These are phyloP conservation scores for Onychomys leucogaster DNA, from an alignment of 2,797 vertebrate genomes.

Conservation along the genomic window DNA sequence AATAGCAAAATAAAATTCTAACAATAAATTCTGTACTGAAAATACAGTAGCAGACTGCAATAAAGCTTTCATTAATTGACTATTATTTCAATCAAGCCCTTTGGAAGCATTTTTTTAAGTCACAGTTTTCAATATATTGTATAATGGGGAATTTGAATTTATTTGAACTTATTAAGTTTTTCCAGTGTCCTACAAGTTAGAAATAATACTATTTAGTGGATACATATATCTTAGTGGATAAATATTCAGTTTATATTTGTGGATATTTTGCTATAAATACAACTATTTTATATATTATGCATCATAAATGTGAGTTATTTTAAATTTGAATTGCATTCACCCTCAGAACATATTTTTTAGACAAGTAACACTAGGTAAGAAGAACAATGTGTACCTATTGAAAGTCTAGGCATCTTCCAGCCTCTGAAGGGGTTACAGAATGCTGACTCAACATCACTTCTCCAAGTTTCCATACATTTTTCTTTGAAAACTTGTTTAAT, in stretches of 20 bases:
- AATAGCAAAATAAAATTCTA: not conserved
- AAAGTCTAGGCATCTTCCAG: not conserved
- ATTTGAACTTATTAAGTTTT: not conserved
- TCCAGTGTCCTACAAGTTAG: not conserved
- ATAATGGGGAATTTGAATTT: not conserved
- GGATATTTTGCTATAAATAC: not conserved
- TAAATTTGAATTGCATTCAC: not conserved
- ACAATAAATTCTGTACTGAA: conserved; percentile 21
- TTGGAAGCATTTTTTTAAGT: not conserved
- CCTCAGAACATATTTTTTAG: not conserved
- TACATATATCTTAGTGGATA: not conserved
- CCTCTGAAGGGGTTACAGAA: not conserved
- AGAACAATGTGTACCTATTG: not conserved
- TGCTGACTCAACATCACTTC: not conserved
- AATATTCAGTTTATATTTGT: not conserved
- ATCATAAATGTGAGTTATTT: not conserved
- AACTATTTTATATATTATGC: not conserved
- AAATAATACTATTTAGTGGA: not conserved
- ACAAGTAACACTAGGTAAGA: not conserved
- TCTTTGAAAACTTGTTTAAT: not conserved
- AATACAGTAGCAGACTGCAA: not conserved
- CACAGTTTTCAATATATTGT: not conserved
- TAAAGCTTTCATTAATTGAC: not conserved
- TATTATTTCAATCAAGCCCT: not conserved
- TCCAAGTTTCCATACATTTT: not conserved